Conservation (phyloP, 2,797 vertebrate species). For the Anniella stebbinsi region DNA sequence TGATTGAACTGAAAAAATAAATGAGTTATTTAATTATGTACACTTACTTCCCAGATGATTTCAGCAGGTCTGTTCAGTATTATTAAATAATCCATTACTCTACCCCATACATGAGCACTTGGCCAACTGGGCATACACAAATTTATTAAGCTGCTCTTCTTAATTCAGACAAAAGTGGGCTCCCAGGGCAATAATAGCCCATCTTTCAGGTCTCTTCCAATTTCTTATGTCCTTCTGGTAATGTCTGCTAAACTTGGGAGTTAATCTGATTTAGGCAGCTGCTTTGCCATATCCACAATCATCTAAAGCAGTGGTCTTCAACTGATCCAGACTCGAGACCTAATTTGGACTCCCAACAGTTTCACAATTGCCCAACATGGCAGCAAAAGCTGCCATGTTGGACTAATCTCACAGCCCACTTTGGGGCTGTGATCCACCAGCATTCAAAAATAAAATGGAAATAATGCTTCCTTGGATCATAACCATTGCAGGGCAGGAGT, state of each 20-base stretch:
- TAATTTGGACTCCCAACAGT: too few species aligned
- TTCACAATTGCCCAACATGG: too few species aligned
- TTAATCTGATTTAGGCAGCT: constrained; percentile 84
- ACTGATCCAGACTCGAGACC: too few species aligned
- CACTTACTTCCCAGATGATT: constrained; percentile 61
- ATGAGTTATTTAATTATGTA: constrained; percentile 72
- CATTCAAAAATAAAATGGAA: constrained; percentile 61
- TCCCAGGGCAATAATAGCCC: constrained; percentile 65
- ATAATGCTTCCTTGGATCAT: background rate
- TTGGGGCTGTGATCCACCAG: too few species aligned
- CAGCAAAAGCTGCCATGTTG: too few species aligned
- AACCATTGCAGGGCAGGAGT: constrained; percentile 1
- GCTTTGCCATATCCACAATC: constrained; percentile 63
- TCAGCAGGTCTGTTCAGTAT: constrained; percentile 71
- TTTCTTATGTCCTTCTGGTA: constrained; percentile 73
- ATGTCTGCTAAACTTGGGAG: constrained; percentile 79
- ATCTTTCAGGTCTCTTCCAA: constrained; percentile 72
- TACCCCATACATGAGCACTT: constrained; percentile 59
- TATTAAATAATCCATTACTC: constrained; percentile 69
- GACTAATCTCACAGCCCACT: too few species aligned
- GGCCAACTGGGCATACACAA: constrained; percentile 68
- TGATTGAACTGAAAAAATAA: constrained; percentile 68
- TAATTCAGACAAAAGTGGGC: constrained; percentile 69
- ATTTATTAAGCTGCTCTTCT: constrained; percentile 67
- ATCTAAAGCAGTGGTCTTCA: constrained; percentile 31